Evolutionary conservation across 2,888 invertebrate species (phyloP).

Genomic region (Tetranychus truncatus): DNA sequence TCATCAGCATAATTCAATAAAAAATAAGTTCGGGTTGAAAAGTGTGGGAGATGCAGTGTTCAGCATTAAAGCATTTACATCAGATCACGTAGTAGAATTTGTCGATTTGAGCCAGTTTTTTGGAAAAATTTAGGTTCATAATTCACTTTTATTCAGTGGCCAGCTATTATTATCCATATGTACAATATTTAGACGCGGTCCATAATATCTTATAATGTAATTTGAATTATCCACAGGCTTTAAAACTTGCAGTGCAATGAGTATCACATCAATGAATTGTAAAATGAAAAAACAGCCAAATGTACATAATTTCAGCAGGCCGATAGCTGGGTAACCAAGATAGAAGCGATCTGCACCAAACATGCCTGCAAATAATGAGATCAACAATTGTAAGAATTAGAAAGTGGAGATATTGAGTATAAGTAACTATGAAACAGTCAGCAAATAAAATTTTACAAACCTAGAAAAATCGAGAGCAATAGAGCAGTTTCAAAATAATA

Average conservation of each 20-base stretch:
- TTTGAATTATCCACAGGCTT: conserved; percentile 86
- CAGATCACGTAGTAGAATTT: no score
- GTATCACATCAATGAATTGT: conserved; percentile 78
- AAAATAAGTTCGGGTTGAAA: background rate
- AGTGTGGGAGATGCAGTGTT: background rate
- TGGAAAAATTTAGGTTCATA: background rate
- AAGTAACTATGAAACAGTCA: conserved; percentile 33
- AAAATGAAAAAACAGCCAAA: conserved; percentile 86
- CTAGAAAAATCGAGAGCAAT: conserved; percentile 80
- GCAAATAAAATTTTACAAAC: conserved; percentile 49
- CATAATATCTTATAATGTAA: conserved; percentile 80
- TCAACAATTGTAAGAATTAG: background rate
- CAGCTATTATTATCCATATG: conserved; percentile 5
- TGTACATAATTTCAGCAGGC: conserved; percentile 61
- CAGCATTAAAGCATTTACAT: background rate
- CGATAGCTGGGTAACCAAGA: conserved; percentile 90
- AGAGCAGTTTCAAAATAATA: conserved; percentile 79
- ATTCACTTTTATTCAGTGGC: background rate
- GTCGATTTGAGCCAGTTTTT: no score
- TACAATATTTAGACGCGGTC: conserved; percentile 49
- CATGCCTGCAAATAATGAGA: conserved; percentile 46
- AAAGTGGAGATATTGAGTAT: background rate
- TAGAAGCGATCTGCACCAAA: conserved; percentile 94
- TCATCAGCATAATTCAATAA: background rate
- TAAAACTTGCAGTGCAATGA: conserved; percentile 83